These are phyloP conservation scores for Drosophila dunni DNA, from an alignment of 1,140 invertebrate genomes.

Conservation along the genomic window DNA sequence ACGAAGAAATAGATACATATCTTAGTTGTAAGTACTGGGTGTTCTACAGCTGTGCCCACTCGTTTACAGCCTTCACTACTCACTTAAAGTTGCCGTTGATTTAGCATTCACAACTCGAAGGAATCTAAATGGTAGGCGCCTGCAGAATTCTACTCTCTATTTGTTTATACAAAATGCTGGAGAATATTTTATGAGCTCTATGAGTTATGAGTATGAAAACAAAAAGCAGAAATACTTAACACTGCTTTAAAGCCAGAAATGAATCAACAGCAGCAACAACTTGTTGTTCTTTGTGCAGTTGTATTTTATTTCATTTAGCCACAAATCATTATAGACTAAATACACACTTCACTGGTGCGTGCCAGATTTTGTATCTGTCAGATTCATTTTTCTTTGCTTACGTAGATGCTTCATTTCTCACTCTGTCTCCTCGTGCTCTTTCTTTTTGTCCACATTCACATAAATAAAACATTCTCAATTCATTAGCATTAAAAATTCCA, in stretches of 20 bases:
- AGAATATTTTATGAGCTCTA: slow-evolving; percentile 34
- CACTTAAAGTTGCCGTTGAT: slow-evolving; percentile 54
- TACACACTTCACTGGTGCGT: slow-evolving; percentile 13
- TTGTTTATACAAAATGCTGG: slow-evolving; percentile 36
- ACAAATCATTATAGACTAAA: slow-evolving; percentile 12
- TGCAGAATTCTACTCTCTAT: slow-evolving; percentile 15
- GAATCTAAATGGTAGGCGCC: slow-evolving; percentile 22
- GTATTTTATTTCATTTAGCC: slow-evolving; percentile 20
- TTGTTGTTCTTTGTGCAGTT: not conserved
- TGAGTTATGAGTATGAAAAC: slow-evolving; percentile 24
- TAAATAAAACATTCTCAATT: slow-evolving; percentile 15
- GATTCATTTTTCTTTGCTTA: slow-evolving; percentile 4
- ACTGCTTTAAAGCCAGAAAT: slow-evolving; percentile 30
- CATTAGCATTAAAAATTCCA: slow-evolving; percentile 13
- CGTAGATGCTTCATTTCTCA: not conserved
- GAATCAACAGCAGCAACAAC: slow-evolving; percentile 2
- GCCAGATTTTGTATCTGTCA: slow-evolving; percentile 14
- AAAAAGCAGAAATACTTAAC: not conserved
- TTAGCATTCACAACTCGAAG: slow-evolving; percentile 40
- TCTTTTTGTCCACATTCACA: not conserved
- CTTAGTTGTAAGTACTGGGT: no score
- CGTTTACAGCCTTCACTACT: no score
- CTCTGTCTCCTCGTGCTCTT: not conserved
- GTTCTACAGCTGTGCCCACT: no score
- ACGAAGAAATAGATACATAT: no score